These are phyloP conservation scores for Marronus borbonicus DNA, from an alignment of 2,888 invertebrate genomes.

Conservation along the genomic window DNA sequence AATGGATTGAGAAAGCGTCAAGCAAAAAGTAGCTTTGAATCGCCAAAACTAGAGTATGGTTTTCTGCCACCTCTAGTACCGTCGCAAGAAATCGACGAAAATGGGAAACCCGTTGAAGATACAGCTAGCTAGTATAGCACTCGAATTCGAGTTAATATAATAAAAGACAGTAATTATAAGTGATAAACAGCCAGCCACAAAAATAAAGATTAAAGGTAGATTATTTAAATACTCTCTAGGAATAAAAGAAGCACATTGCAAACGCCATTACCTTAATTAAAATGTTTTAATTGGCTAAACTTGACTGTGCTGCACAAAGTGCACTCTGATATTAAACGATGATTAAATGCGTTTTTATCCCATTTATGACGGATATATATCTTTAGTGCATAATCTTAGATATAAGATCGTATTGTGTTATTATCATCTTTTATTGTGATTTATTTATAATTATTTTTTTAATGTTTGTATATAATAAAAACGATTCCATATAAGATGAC, in stretches of 20 bases:
- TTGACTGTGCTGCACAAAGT: neutral
- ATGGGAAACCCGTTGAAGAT: conserved; percentile 76
- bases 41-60: conserved; percentile 84
- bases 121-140: conserved; percentile 1
- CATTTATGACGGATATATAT: conserved; percentile 10
- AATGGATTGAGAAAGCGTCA: conserved; percentile 58
- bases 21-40: conserved; percentile 73
- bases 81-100: conserved; percentile 84
- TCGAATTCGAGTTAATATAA: neutral
- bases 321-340: neutral
- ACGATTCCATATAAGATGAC: neutral
- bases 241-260: neutral
- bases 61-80: conserved; percentile 88
- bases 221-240: neutral
- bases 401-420: conserved; percentile 28
- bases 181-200: neutral
- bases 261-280: conserved; percentile 22
- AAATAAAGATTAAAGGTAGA: neutral
- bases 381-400: conserved; percentile 28
- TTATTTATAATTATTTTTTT: conserved; percentile 33
- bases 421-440: conserved; percentile 39
- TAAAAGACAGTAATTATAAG: conserved; percentile 18
- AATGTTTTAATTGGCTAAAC: conserved; percentile 5
- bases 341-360: conserved; percentile 19
- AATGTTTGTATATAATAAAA: conserved; percentile 36